A percentile compares a stretch with the other conserved stretches of the same genome.
phyloP scores from a whole-genome alignment of 1,140 invertebrate genomes.

The Acyrthosiphon pisum region DNA sequence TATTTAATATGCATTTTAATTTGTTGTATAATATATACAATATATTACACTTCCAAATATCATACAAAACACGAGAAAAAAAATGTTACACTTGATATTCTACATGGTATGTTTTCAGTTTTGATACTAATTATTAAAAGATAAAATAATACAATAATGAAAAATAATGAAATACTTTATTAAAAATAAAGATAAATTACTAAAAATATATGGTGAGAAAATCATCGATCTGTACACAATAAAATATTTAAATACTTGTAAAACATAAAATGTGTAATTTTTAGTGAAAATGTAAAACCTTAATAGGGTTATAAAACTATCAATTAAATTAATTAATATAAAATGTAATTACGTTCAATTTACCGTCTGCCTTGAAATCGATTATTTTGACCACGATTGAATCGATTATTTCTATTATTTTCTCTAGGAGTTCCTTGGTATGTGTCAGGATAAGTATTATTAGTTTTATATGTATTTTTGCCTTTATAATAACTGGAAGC shows the following conservation, averaged over 20 bases:
- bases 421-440: constrained; percentile 34
- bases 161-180: background rate
- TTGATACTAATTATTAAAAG: background rate
- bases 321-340: background rate
- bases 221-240: background rate
- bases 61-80: background rate
- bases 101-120: background rate
- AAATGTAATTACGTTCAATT: background rate
- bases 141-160: no score
- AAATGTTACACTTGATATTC: background rate
- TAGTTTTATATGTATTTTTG: constrained; percentile 22
- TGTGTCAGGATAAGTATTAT: constrained; percentile 35
- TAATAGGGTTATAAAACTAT: background rate
- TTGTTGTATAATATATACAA: background rate
- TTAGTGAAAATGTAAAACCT: background rate
- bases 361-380: constrained; percentile 42
- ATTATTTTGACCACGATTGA: constrained; percentile 3
- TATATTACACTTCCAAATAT: background rate
- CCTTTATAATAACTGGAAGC: constrained; percentile 23
- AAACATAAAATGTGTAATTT: background rate
- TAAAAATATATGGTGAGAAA: background rate
- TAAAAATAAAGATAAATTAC: background rate
- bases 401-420: constrained; percentile 36
- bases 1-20: background rate
- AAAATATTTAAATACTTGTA: constrained; percentile 10